Conservation (phyloP, 2,888 invertebrate genomes). For the Bellardia bayeri region DNA sequence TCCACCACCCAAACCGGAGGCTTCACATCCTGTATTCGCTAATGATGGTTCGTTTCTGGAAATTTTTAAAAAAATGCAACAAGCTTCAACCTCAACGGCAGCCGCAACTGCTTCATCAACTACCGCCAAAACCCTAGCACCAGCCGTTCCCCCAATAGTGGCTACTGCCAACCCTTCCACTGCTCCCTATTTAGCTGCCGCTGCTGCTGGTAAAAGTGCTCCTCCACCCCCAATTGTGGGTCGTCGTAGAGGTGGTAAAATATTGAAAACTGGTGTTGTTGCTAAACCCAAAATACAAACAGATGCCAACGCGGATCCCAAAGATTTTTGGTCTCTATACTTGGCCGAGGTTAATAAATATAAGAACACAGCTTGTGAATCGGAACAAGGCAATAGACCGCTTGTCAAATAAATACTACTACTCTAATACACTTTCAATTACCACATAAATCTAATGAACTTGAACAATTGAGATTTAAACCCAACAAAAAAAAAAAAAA, state of each 20-base stretch:
- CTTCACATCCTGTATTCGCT: conserved; percentile 84
- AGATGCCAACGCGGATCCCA: conserved; percentile 86
- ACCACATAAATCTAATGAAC: conserved; percentile 49
- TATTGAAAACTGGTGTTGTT: conserved; percentile 95
- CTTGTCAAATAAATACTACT: conserved; percentile 90
- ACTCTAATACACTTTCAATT: not conserved
- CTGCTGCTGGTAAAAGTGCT: conserved; percentile 80
- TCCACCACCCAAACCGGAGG: conserved; percentile 88
- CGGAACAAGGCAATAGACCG: conserved; percentile 95
- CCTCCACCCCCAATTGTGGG: conserved; percentile 88
- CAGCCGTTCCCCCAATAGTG: conserved; percentile 73
- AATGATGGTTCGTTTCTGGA: conserved; percentile 96
- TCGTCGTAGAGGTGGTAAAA: conserved; percentile 93
- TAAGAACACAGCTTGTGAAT: conserved; percentile 95
- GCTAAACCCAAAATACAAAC: conserved; percentile 91
- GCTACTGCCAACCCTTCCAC: conserved; percentile 76
- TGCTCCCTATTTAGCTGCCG: conserved; percentile 79
- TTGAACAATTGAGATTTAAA: conserved; percentile 51
- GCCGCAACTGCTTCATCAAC: conserved; percentile 45
- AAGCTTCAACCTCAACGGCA: conserved; percentile 78
- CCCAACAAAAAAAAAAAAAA: not conserved
- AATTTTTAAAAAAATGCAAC: conserved; percentile 94
- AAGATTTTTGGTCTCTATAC: conserved; percentile 96
- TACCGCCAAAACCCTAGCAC: conserved; percentile 14
- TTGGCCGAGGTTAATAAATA: conserved; percentile 97